Conservation (phyloP, 2,113 vertebrate genomes). For the Meriones unguiculatus region DNA sequence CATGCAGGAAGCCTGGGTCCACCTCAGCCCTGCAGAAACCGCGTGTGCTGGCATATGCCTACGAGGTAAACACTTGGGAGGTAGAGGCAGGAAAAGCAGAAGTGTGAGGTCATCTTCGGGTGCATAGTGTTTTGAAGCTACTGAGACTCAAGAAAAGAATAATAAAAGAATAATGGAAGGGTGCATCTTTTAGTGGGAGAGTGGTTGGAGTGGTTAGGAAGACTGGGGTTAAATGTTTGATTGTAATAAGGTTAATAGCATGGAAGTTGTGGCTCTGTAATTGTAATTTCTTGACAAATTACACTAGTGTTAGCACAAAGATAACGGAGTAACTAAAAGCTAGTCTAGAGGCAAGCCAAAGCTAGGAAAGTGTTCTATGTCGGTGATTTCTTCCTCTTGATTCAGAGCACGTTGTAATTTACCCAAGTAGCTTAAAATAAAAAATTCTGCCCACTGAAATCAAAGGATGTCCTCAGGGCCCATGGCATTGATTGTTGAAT, state of each 20-base stretch:
- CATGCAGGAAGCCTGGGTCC: too few relatives aligned
- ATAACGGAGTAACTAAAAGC: slow-evolving; percentile 8
- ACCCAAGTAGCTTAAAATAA: neutral
- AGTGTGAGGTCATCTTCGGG: neutral
- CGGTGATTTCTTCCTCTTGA: slow-evolving; percentile 22
- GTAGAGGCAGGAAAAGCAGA: neutral
- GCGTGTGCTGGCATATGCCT: neutral
- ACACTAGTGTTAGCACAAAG: slow-evolving; percentile 32
- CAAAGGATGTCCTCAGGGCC: neutral
- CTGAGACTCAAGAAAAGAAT: neutral
- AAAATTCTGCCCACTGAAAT: neutral
- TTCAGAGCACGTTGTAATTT: neutral
- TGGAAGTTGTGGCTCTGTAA: neutral
- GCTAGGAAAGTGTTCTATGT: neutral
- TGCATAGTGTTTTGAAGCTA: neutral
- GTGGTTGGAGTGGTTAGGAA: neutral
- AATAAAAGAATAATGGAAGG: neutral
- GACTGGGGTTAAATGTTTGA: slow-evolving; percentile 17
- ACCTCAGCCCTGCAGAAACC: too few relatives aligned
- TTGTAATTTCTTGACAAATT: slow-evolving; percentile 18
- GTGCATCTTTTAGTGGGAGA: neutral
- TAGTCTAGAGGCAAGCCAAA: slow-evolving; percentile 18
- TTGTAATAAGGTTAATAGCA: neutral
- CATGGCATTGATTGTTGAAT: slow-evolving; percentile 13
- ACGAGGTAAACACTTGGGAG: neutral